A percentile compares a stretch with the other conserved stretches of the same genome.
Conservation (phyloP, 2,113 vertebrate species). For the Leptocoma aspasia region DNA sequence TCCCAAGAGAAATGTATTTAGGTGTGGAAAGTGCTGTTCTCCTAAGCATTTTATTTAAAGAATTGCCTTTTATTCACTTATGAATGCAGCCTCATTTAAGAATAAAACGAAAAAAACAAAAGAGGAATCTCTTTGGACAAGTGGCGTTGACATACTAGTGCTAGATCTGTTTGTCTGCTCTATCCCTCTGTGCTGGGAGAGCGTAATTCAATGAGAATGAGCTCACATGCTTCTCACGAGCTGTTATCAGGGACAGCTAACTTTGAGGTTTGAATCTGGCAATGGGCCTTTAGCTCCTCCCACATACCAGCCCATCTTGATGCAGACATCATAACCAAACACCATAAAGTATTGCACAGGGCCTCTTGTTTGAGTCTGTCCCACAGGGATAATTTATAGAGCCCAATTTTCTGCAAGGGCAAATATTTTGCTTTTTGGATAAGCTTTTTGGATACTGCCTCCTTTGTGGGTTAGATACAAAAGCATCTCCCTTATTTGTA, state of each 20-base stretch:
- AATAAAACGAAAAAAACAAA: neutral
- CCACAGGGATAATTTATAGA: neutral
- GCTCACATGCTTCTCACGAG: neutral
- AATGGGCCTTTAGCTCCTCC: neutral
- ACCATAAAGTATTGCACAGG: neutral
- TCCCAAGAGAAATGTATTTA: neutral
- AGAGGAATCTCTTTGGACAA: neutral
- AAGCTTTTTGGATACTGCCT: conserved; percentile 29
- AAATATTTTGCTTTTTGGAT: neutral
- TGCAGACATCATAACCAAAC: neutral
- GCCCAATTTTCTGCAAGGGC: neutral
- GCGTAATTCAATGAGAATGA: neutral
- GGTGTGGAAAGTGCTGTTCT: neutral
- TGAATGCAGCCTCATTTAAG: neutral
- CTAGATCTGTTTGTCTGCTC: neutral
- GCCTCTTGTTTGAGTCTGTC: neutral
- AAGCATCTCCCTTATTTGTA: conserved; percentile 15
- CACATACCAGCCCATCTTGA: neutral
- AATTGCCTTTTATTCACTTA: conserved; percentile 25
- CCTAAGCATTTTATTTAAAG: conserved; percentile 19
- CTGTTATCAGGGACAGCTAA: neutral
- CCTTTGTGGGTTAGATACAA: conserved; percentile 2
- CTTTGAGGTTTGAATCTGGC: neutral
- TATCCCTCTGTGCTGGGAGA: neutral
- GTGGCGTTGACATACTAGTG: neutral